These are phyloP conservation scores for Drosophila ezoana DNA, from an alignment of 2,888 invertebrate genomes.

Conservation along the genomic window DNA sequence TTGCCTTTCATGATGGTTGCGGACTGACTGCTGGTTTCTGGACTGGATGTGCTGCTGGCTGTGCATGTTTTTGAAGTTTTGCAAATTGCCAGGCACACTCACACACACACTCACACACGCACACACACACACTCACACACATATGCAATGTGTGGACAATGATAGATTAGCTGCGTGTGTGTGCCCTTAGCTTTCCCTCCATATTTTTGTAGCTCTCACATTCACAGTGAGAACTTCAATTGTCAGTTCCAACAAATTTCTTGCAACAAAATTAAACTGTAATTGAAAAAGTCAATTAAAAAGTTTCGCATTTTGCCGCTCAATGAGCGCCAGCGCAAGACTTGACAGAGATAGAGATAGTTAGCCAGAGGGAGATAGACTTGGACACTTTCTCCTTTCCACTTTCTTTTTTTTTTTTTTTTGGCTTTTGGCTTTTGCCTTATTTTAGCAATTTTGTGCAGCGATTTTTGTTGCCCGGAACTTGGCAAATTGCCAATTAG, in stretches of 20 bases:
- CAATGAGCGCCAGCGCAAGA: conserved; percentile 43
- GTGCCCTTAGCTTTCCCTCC: conserved; percentile 12
- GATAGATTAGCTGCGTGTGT: conserved; percentile 60
- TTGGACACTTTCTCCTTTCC: conserved; percentile 5
- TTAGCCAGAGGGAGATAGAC: background rate
- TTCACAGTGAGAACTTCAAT: conserved; percentile 61
- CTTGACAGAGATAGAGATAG: conserved; percentile 20
- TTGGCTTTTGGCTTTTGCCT: conserved; percentile 9
- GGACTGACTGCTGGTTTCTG: conserved; percentile 29
- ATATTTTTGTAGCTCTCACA: conserved; percentile 1
- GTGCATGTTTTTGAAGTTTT: conserved; percentile 76
- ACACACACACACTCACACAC: conserved; percentile 15
- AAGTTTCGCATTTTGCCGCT: conserved; percentile 69
- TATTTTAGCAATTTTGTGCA: conserved; percentile 3
- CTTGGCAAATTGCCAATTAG: conserved; percentile 67
- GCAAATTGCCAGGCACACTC: conserved; percentile 60
- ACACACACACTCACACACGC: conserved; percentile 8
- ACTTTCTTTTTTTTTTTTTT: conserved; percentile 9
- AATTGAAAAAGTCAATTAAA: conserved; percentile 80
- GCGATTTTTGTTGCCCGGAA: conserved; percentile 23
- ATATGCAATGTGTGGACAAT: conserved; percentile 55
- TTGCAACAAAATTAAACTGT: conserved; percentile 77
- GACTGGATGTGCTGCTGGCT: conserved; percentile 39
- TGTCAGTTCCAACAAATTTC: conserved; percentile 65
- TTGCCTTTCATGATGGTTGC: conserved; percentile 36